These are phyloP conservation scores for Conomelus anceps DNA, from an alignment of 2,888 invertebrate species.

Conservation along the genomic window DNA sequence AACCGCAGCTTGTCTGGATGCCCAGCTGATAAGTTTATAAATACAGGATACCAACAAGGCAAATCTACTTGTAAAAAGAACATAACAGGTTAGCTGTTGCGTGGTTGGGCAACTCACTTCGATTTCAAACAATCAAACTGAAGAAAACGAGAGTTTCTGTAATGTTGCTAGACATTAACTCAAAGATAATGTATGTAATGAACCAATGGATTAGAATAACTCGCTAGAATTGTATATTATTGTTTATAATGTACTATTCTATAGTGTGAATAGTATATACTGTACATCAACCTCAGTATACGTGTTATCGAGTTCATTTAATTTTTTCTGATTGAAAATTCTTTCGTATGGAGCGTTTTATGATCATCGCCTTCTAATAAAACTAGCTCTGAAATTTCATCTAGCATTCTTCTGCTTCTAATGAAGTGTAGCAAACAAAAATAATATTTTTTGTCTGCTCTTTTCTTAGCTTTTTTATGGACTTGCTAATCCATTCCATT, in stretches of 20 bases:
- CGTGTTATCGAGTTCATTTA: too few relatives aligned
- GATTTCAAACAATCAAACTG: not conserved
- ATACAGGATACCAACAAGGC: not conserved
- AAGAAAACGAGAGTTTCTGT: not conserved
- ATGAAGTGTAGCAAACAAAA: not conserved
- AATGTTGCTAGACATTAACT: not conserved
- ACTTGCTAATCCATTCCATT: not conserved
- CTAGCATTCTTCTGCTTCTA: not conserved
- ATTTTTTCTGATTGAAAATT: too few relatives aligned
- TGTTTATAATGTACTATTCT: too few relatives aligned
- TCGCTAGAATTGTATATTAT: too few relatives aligned
- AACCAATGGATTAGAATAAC: not conserved
- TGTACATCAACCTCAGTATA: too few relatives aligned
- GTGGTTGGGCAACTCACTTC: not conserved
- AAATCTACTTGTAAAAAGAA: not conserved
- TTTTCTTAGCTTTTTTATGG: not conserved
- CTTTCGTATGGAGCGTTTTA: too few relatives aligned
- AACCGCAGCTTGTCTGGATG: not conserved
- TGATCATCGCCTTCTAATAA: too few relatives aligned
- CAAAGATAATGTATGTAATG: not conserved
- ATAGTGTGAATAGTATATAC: too few relatives aligned
- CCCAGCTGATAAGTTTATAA: not conserved
- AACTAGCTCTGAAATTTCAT: not conserved
- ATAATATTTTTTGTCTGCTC: too few relatives aligned
- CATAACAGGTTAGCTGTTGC: not conserved